Percentiles rank a stretch among this genome's conserved stretches.
phyloP scores from a whole-genome alignment of 2,113 vertebrate genomes.

The Ameiurus melas region DNA sequence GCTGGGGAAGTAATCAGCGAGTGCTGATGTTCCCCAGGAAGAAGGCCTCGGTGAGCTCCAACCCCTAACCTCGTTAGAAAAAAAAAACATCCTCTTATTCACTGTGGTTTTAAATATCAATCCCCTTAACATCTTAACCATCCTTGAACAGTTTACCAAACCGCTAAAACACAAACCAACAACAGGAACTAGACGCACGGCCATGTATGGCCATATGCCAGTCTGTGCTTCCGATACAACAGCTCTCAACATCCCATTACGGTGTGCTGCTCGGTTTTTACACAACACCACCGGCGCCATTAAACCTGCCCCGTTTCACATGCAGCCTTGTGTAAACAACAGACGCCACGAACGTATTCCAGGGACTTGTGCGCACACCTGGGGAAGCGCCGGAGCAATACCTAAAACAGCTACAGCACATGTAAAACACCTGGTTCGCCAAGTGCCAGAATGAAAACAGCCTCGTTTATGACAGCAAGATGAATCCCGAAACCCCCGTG shows the following conservation, averaged over 20 bases:
- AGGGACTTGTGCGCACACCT: not conserved
- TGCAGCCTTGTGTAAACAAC: not conserved
- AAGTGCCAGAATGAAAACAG: not conserved
- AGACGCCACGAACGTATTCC: not conserved
- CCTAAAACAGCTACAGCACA: not conserved
- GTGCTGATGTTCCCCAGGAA: conserved; percentile 35
- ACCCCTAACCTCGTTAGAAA: not conserved
- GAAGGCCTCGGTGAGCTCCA: conserved; percentile 10
- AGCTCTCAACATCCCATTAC: not conserved
- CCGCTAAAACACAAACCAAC: not conserved
- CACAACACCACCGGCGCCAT: not conserved
- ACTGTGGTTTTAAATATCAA: conserved; percentile 27
- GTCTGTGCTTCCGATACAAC: not conserved
- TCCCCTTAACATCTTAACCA: not conserved
- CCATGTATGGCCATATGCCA: not conserved
- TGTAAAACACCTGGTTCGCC: not conserved
- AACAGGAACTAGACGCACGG: conserved; percentile 9
- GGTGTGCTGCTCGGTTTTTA: not conserved
- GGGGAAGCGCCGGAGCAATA: not conserved
- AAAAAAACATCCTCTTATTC: conserved; percentile 45
- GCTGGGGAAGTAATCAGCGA: conserved; percentile 69
- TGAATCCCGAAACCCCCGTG: not conserved
- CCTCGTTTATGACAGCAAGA: not conserved
- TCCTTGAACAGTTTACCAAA: not conserved
- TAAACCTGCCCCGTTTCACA: not conserved